Percentiles rank a stretch among this genome's conserved stretches.
These are phyloP conservation scores for Autographa pulchrina DNA, from an alignment of 2,888 invertebrate species.

Conservation along the genomic window DNA sequence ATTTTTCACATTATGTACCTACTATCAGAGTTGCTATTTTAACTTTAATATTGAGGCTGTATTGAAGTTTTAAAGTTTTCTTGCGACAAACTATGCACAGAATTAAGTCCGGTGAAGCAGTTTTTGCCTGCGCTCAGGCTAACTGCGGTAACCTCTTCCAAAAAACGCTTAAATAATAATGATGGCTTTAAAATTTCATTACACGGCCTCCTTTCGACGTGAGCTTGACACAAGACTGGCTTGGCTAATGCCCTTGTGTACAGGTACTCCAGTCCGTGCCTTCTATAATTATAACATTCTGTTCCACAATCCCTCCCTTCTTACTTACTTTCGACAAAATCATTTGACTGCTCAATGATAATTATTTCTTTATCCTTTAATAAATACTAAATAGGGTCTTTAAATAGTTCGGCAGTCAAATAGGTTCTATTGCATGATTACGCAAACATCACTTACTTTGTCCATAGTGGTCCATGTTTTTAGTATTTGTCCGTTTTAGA, in stretches of 20 bases:
- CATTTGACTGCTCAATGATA: constrained; percentile 17
- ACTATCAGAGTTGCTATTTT: constrained; percentile 21
- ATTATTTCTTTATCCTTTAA: neutral
- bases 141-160: neutral
- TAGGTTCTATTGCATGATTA: constrained; percentile 14
- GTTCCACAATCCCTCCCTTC: constrained; percentile 16
- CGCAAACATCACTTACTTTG: constrained; percentile 25
- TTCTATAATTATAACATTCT: constrained; percentile 57
- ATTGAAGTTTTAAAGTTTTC: neutral
- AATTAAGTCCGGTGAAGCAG: no score
- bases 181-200: neutral
- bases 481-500: constrained; percentile 50
- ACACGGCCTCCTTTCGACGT: neutral
- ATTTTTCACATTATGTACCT: neutral
- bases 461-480: constrained; percentile 10
- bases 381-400: neutral
- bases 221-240: constrained; percentile 26
- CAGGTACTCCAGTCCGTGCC: constrained; percentile 66
- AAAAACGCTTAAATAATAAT: neutral
- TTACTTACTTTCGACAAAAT: neutral
- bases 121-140: no score
- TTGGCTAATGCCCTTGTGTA: constrained; percentile 21
- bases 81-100: neutral
- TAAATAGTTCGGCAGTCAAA: constrained; percentile 25
- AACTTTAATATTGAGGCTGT: constrained; percentile 10